Evolutionary conservation across 2,797 vertebrate species (phyloP).

Genomic region (Euthynnus affinis): DNA sequence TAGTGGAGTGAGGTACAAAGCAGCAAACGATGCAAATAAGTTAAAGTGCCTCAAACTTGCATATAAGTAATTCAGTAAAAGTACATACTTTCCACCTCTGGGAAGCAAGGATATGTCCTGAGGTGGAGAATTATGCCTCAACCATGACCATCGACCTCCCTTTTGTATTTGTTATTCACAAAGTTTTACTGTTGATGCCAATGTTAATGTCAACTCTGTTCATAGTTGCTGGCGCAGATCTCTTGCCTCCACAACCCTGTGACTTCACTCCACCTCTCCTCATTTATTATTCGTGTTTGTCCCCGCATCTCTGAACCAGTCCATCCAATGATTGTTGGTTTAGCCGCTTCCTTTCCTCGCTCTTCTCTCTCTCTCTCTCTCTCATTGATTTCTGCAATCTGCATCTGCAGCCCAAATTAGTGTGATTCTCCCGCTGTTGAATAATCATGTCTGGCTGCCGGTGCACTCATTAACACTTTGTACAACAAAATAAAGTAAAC

Average conservation of each 20-base stretch:
- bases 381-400: slow-evolving; percentile 71
- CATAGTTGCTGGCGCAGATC: slow-evolving; percentile 8
- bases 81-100: background rate
- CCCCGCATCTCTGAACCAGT: slow-evolving; percentile 27
- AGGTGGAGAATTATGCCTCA: background rate
- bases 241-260: slow-evolving; percentile 2
- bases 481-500: slow-evolving; percentile 78
- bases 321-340: slow-evolving; percentile 34
- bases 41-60: background rate
- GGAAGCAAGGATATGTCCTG: background rate
- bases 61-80: slow-evolving; percentile 8
- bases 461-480: slow-evolving; percentile 79
- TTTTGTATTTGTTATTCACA: slow-evolving; percentile 21
- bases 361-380: slow-evolving; percentile 37
- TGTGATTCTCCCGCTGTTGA: slow-evolving; percentile 70
- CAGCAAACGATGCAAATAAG: background rate
- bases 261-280: slow-evolving; percentile 18
- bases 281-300: slow-evolving; percentile 39
- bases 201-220: slow-evolving; percentile 31
- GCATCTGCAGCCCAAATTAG: slow-evolving; percentile 71
- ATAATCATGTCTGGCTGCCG: slow-evolving; percentile 73
- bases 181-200: slow-evolving; percentile 15
- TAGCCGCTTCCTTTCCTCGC: slow-evolving; percentile 29
- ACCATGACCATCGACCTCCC: background rate
- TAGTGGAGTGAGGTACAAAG: background rate